phyloP scores from a whole-genome alignment of 2,113 vertebrate genomes.

The Entelurus aequoreus region DNA sequence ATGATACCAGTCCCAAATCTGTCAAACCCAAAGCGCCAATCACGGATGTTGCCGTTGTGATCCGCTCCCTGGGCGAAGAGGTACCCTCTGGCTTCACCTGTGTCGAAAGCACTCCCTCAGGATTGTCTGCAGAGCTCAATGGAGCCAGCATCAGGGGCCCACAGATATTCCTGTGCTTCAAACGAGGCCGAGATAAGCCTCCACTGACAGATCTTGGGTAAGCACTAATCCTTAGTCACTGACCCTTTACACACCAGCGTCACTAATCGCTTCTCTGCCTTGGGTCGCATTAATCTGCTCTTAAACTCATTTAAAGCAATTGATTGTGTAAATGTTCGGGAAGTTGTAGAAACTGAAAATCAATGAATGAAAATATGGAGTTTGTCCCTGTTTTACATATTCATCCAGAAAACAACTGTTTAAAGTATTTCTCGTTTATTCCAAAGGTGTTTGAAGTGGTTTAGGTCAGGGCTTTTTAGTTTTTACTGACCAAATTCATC shows the following conservation, averaged over 20 bases:
- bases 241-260: slow-evolving; percentile 44
- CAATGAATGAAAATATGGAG: too few relatives aligned
- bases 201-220: slow-evolving; percentile 97
- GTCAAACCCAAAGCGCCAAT: slow-evolving; percentile 90
- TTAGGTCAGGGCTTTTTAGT: too few relatives aligned
- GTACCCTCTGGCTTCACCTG: slow-evolving; percentile 87
- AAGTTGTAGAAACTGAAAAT: neutral
- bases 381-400: too few relatives aligned
- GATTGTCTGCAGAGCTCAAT: slow-evolving; percentile 93
- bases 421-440: too few relatives aligned
- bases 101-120: slow-evolving; percentile 88
- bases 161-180: slow-evolving; percentile 93
- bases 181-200: slow-evolving; percentile 92
- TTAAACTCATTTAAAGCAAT: slow-evolving; percentile 18
- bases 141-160: slow-evolving; percentile 91
- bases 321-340: neutral
- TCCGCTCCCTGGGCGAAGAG: slow-evolving; percentile 91
- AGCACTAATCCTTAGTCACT: slow-evolving; percentile 66
- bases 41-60: slow-evolving; percentile 91
- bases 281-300: slow-evolving; percentile 44
- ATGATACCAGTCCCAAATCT: slow-evolving; percentile 84
- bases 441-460: too few relatives aligned
- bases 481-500: too few relatives aligned
- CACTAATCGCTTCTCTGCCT: slow-evolving; percentile 48
- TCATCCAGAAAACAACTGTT: too few relatives aligned